These are phyloP conservation scores for human (Homo sapiens) DNA, from an alignment of 2,113 vertebrate species.

Conservation along the genomic window DNA sequence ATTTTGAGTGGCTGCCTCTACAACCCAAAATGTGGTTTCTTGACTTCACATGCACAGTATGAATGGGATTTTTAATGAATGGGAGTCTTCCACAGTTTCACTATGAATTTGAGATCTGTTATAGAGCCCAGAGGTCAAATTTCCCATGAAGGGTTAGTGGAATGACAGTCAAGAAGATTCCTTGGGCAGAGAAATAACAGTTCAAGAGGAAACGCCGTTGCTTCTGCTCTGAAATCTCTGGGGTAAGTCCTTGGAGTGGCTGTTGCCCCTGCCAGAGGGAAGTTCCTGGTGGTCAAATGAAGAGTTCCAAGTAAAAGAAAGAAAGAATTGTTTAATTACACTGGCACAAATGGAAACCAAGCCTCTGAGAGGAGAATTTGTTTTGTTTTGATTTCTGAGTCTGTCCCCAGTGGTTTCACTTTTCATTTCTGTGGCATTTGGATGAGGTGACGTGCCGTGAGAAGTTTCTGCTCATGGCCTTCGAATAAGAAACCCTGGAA, in stretches of 20 bases:
- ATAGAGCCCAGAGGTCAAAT: conserved; percentile 39
- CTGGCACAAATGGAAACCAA: conserved; percentile 54
- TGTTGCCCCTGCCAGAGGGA: conserved; percentile 36
- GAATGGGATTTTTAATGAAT: conserved; percentile 43
- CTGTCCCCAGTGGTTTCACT: conserved; percentile 47
- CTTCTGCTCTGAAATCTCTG: conserved; percentile 69
- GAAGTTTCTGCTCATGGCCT: conserved; percentile 45
- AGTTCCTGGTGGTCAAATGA: conserved; percentile 44
- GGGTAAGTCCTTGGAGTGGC: conserved; percentile 43
- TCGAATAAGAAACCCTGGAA: conserved; percentile 62
- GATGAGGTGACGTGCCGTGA: not conserved
- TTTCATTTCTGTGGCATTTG: conserved; percentile 61
- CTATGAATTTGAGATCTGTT: conserved; percentile 49
- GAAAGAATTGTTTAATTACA: not conserved
- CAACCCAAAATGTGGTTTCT: not conserved
- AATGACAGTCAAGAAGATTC: conserved; percentile 50
- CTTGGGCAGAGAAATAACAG: conserved; percentile 42
- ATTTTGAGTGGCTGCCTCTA: not conserved
- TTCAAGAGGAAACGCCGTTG: conserved; percentile 17
- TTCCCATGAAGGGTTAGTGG: conserved; percentile 53
- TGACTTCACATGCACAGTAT: not conserved
- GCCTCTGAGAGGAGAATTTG: not conserved
- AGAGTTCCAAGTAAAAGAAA: conserved; percentile 57
- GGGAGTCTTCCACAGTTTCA: conserved; percentile 40
- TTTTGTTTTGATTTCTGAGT: conserved; percentile 56